Base-by-base conservation (phyloP, 2,797 vertebrate species). In the Phrynocephalus guinanensis region DNA sequence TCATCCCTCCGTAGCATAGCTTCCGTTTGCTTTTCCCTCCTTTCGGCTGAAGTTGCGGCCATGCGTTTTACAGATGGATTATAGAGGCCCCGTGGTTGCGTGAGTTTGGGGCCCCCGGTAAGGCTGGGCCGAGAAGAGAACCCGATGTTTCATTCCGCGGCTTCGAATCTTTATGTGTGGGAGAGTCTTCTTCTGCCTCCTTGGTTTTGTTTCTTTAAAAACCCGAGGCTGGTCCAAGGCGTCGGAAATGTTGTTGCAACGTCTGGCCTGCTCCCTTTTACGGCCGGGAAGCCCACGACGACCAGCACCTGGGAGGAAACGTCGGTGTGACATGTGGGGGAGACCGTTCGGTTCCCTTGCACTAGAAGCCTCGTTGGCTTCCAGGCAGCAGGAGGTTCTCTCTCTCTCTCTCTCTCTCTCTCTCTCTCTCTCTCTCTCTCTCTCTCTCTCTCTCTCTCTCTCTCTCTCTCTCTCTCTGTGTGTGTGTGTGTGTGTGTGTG, bases 111-210 rank as follows among this genome's bases (percentile, higher is more conserved):
- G 56, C n/a, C 22, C 22, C 8, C 67, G 66, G 16, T 70, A 28
- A 50, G n/a, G 70, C 16, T 92, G 94, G 94, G 92, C 95, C 95
- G 66, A 60, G 33, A 63, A 79, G 90, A 94, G 94, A 96, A 96
- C 96, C 38, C 96, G 94, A 95, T 96, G 93, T 96, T 96, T 96
- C n/a, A 95, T 95, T 96, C 96, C 96, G 94, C 97, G 95, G 96
- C 96, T 95, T 93, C 68, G 89, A 94, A 94, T 96, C 94, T 95
- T 95, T 94, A 95, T 95, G 94, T 89, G 22, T 63, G 15, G 9
- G 52, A 10, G 52, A 10, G 52, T 56, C 52, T 56, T 56, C 13
- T 56, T 56, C 38, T 44, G 38, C 38, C 38, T 44, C 38, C 38
- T 44, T 60, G 56, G 56, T 20, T 63, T 22, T 63, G 20, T 63